These are phyloP conservation scores for Pemphredon lugubris DNA, from an alignment of 2,888 invertebrate genomes.

Conservation along the genomic window DNA sequence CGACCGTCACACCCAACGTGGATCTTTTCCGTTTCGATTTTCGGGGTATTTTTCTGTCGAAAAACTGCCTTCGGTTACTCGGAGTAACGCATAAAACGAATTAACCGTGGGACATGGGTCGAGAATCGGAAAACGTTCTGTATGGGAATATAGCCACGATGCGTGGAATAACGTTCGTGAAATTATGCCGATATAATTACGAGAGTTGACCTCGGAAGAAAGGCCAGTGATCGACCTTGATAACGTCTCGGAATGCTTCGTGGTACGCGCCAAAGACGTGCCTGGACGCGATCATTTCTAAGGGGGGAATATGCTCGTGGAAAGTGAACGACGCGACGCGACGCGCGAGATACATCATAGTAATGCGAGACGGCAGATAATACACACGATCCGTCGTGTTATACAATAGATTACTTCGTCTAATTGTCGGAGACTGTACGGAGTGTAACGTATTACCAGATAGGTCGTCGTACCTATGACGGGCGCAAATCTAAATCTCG, in stretches of 20 bases:
- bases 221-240: conserved; percentile 9
- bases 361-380: background rate
- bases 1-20: conserved; percentile 13
- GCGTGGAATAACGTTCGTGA: background rate
- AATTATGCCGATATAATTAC: conserved; percentile 4
- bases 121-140: conserved; percentile 6
- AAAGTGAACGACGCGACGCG: too few relatives aligned
- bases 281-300: conserved; percentile 3
- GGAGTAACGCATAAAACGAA: conserved; percentile 3
- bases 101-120: conserved; percentile 1
- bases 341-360: background rate
- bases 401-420: conserved; percentile 3
- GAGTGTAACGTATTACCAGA: background rate
- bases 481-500: too few relatives aligned
- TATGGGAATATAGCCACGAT: background rate
- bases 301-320: background rate
- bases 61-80: conserved; percentile 4
- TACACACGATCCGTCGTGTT: background rate
- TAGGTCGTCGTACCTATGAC: too few relatives aligned
- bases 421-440: background rate
- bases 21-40: conserved; percentile 18
- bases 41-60: conserved; percentile 14
- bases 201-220: background rate
- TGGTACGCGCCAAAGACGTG: conserved; percentile 7
- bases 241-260: background rate